Evolutionary conservation across 1,140 invertebrate species (phyloP).

Genomic region (Anastrepha obliqua): DNA sequence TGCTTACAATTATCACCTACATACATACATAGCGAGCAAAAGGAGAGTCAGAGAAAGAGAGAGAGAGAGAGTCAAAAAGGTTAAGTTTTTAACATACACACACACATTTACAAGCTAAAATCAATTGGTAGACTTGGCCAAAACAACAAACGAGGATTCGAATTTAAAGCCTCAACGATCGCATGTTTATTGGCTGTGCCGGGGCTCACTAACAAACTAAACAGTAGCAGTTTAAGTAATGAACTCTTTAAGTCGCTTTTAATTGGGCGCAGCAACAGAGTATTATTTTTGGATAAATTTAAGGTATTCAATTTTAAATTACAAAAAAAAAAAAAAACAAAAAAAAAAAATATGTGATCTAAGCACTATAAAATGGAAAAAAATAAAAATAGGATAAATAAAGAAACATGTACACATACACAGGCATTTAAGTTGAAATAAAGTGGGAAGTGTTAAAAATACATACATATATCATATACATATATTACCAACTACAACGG

Average conservation of each 20-base stretch:
- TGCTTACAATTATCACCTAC: constrained; percentile 19
- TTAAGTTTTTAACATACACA: neutral
- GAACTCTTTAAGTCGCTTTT: constrained; percentile 73
- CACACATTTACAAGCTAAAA: neutral
- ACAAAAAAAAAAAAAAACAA: constrained; percentile 20
- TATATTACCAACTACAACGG: neutral
- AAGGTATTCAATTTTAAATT: neutral
- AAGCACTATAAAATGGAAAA: neutral
- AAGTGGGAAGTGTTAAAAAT: neutral
- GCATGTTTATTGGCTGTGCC: constrained; percentile 10
- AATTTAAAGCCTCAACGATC: neutral
- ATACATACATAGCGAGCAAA: no score
- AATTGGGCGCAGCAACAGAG: constrained; percentile 65
- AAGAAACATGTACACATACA: neutral
- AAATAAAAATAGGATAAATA: neutral
- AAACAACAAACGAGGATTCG: neutral
- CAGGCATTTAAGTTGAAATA: neutral
- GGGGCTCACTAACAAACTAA: neutral
- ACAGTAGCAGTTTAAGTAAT: constrained; percentile 71
- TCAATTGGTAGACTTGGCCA: neutral
- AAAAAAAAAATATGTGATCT: neutral
- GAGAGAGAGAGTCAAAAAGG: neutral
- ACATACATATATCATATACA: neutral
- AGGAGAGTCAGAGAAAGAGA: neutral
- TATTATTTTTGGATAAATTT: constrained; percentile 49